These are phyloP conservation scores for Drosophila sulfurigaster DNA, from an alignment of 1,140 invertebrate genomes.

Conservation along the genomic window DNA sequence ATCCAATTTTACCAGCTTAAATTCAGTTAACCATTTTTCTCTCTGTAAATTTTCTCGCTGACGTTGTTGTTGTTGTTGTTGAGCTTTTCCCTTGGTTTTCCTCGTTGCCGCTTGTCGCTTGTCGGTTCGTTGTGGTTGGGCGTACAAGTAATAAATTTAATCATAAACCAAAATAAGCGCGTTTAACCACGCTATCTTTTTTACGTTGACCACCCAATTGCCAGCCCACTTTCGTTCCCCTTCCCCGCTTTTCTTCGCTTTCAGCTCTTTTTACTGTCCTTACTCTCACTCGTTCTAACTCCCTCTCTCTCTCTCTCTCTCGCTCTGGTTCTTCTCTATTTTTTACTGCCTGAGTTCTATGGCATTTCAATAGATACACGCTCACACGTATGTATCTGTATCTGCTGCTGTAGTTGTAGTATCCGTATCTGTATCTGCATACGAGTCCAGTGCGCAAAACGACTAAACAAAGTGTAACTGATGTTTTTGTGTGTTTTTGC, in stretches of 20 bases:
- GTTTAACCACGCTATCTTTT: conserved; percentile 83
- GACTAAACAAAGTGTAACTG: conserved; percentile 76
- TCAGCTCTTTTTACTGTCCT: conserved; percentile 1
- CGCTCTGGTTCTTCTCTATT: neutral
- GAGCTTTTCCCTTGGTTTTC: neutral
- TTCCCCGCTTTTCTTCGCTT: neutral
- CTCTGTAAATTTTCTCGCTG: neutral
- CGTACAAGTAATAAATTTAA: conserved; percentile 81
- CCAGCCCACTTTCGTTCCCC: neutral
- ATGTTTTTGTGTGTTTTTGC: conserved; percentile 77
- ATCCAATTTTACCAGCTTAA: too few species aligned
- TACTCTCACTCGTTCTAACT: neutral
- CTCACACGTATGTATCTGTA: conserved; percentile 19
- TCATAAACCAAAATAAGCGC: conserved; percentile 82
- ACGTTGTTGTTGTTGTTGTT: conserved; percentile 1
- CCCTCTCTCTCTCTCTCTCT: conserved; percentile 2
- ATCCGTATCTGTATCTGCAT: conserved; percentile 14
- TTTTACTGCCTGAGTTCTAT: conserved; percentile 3
- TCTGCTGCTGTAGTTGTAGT: conserved; percentile 6
- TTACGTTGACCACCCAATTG: conserved; percentile 44
- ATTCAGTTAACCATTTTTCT: neutral
- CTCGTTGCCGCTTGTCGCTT: conserved; percentile 26
- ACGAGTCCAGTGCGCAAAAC: conserved; percentile 41
- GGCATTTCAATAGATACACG: conserved; percentile 45
- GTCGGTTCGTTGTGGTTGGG: conserved; percentile 64